phyloP scores from a whole-genome alignment of 2,888 invertebrate species.

The Alcis repandata region DNA sequence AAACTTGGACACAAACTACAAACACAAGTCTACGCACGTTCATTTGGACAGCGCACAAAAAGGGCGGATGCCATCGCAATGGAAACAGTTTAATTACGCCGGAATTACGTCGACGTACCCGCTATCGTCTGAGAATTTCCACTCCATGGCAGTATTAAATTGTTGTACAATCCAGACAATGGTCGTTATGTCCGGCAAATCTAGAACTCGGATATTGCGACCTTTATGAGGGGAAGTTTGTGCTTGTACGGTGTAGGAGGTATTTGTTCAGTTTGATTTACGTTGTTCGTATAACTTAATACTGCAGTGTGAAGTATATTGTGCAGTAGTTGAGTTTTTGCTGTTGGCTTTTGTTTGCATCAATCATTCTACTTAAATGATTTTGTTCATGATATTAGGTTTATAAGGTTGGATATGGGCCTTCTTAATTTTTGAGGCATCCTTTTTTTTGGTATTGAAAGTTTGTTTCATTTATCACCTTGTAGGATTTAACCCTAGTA shows the following conservation, averaged over 20 bases:
- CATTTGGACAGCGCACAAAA: slow-evolving; percentile 41
- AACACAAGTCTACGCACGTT: slow-evolving; percentile 13
- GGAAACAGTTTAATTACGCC: slow-evolving; percentile 48
- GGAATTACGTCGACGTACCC: slow-evolving; percentile 34
- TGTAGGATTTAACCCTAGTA: too few species aligned
- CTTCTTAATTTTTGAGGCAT: too few species aligned
- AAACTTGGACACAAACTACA: slow-evolving; percentile 1
- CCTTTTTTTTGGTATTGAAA: too few species aligned
- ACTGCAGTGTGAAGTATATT: neutral
- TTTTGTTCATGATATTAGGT: too few species aligned
- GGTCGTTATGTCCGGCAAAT: slow-evolving; percentile 39
- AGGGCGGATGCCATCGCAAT: slow-evolving; percentile 40
- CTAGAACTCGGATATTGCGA: slow-evolving; percentile 44
- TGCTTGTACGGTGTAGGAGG: slow-evolving; percentile 5
- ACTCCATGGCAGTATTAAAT: slow-evolving; percentile 47
- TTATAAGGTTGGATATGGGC: too few species aligned
- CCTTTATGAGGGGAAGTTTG: slow-evolving; percentile 42
- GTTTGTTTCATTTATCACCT: too few species aligned
- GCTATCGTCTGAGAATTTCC: slow-evolving; percentile 49
- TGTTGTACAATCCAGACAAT: slow-evolving; percentile 47
- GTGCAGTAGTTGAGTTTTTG: neutral
- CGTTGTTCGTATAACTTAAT: neutral
- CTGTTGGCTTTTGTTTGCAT: too few species aligned
- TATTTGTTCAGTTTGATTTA: slow-evolving; percentile 15
- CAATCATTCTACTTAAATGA: too few species aligned